These are phyloP conservation scores for Psittacula derbiana DNA, from an alignment of 2,797 vertebrate species.

Conservation along the genomic window DNA sequence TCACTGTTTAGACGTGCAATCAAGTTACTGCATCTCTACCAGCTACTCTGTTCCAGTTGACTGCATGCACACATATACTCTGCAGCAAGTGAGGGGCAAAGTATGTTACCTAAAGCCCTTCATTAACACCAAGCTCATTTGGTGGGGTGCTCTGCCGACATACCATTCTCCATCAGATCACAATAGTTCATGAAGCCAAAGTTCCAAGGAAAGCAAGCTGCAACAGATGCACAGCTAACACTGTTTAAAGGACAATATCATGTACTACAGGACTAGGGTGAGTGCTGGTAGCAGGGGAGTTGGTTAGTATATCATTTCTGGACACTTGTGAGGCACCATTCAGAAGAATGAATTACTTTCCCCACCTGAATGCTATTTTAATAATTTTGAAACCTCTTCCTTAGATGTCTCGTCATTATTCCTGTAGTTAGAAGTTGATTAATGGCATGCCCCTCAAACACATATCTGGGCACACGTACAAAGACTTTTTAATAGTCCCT, in stretches of 20 bases:
- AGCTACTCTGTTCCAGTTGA: background rate
- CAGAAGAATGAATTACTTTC: background rate
- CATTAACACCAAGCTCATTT: background rate
- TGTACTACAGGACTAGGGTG: background rate
- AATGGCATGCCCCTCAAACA: constrained; percentile 44
- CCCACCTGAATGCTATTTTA: constrained; percentile 47
- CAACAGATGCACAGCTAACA: background rate
- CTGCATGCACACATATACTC: background rate
- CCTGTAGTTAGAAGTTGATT: constrained; percentile 54
- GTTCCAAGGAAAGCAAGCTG: background rate
- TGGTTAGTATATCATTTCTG: background rate
- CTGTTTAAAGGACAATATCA: background rate
- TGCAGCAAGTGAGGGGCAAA: background rate
- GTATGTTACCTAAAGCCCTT: background rate
- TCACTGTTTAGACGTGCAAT: background rate
- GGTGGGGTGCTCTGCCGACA: background rate
- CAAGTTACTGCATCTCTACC: background rate
- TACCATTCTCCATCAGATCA: background rate
- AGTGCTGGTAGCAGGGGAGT: background rate
- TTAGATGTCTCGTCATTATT: constrained; percentile 40
- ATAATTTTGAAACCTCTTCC: constrained; percentile 1
- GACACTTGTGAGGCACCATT: background rate
- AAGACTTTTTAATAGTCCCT: constrained; percentile 49
- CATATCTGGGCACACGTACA: constrained; percentile 52
- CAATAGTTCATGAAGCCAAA: background rate